Percentiles rank a stretch among this genome's conserved stretches.
Conservation (phyloP, 2,888 invertebrate genomes). For the Trichogramma evanescens region DNA sequence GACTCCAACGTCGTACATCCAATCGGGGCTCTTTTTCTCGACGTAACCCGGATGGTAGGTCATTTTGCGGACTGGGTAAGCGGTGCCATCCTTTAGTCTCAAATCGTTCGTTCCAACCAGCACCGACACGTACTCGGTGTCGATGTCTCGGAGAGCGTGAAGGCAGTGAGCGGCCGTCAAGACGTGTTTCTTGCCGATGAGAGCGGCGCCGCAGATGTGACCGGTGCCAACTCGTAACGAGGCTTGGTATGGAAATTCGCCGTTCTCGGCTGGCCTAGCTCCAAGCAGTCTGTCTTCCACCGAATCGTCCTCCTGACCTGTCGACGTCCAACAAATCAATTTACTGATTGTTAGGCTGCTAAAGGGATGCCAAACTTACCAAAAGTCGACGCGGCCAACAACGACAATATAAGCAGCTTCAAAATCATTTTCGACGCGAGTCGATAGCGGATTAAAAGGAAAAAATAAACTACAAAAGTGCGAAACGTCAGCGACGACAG, state of each 20-base stretch:
- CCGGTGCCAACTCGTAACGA: conserved; percentile 13
- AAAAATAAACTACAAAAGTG: too few species aligned
- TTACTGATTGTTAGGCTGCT: too few species aligned
- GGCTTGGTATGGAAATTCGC: conserved; percentile 24
- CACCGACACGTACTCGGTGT: background rate
- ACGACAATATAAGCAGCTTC: too few species aligned
- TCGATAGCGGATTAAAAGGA: too few species aligned
- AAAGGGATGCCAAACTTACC: too few species aligned
- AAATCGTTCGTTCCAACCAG: conserved; percentile 15
- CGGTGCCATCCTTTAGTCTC: conserved; percentile 13
- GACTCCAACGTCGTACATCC: conserved; percentile 19
- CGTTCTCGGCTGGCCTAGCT: conserved; percentile 6
- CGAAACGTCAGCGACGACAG: too few species aligned
- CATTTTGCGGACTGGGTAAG: background rate
- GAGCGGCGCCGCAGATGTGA: conserved; percentile 23
- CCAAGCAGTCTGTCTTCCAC: conserved; percentile 15
- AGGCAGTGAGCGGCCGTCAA: conserved; percentile 26
- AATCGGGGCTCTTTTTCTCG: background rate
- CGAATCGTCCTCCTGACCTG: conserved; percentile 2
- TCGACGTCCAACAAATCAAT: background rate
- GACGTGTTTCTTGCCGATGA: conserved; percentile 17
- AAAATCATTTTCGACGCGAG: too few species aligned
- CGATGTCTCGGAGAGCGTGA: background rate
- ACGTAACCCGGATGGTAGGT: conserved; percentile 3
- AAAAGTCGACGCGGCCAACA: too few species aligned